These are phyloP conservation scores for Clistopyga incitator DNA, from an alignment of 2,888 invertebrate species.

Conservation along the genomic window DNA sequence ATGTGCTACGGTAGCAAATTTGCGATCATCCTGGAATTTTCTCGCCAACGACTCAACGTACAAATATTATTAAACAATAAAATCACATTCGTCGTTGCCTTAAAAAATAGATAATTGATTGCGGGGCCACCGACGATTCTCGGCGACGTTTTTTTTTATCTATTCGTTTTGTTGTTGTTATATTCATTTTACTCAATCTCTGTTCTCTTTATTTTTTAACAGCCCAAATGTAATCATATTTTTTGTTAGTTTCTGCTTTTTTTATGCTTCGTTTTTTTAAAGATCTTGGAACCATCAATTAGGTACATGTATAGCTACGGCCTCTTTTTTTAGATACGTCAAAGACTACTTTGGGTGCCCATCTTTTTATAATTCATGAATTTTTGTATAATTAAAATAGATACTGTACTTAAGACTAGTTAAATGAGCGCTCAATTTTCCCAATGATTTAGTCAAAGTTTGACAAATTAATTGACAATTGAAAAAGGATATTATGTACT, in stretches of 20 bases:
- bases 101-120: slow-evolving; percentile 66
- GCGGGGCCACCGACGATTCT: slow-evolving; percentile 56
- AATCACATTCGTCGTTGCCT: slow-evolving; percentile 66
- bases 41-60: slow-evolving; percentile 47
- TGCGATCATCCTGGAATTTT: slow-evolving; percentile 15
- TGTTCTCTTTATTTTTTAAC: slow-evolving; percentile 43
- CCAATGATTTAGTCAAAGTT: neutral
- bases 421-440: neutral
- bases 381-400: neutral
- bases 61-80: slow-evolving; percentile 64
- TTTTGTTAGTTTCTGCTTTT: slow-evolving; percentile 35
- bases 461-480: neutral
- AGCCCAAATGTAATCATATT: slow-evolving; percentile 32
- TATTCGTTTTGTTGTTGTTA: slow-evolving; percentile 11
- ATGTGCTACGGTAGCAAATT: no score
- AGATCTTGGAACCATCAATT: slow-evolving; percentile 62
- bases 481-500: neutral
- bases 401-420: neutral
- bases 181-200: slow-evolving; percentile 13
- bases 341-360: slow-evolving; percentile 64
- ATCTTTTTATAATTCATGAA: slow-evolving; percentile 56
- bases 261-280: slow-evolving; percentile 41
- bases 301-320: slow-evolving; percentile 66
- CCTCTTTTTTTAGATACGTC: slow-evolving; percentile 59
- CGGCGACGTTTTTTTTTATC: slow-evolving; percentile 47